These are phyloP conservation scores for Patella ulyssiponensis DNA, from an alignment of 2,888 invertebrate species.

Conservation along the genomic window DNA sequence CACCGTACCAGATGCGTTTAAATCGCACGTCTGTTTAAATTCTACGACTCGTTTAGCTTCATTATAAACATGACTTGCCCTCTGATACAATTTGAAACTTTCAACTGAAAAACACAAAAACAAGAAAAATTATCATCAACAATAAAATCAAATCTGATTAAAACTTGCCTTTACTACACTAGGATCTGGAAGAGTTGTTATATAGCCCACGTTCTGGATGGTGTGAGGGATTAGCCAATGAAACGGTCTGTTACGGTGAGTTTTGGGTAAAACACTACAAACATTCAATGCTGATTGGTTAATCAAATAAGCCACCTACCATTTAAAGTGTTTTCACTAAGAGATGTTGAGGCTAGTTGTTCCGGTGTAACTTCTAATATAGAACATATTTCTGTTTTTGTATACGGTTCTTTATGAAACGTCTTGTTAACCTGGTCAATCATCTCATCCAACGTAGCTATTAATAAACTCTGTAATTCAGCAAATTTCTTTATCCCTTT, in stretches of 20 bases:
- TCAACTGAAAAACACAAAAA: slow-evolving; percentile 69
- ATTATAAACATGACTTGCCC: slow-evolving; percentile 86
- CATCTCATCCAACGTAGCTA: slow-evolving; percentile 80
- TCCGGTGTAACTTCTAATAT: slow-evolving; percentile 73
- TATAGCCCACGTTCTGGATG: too few species aligned
- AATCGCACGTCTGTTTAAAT: slow-evolving; percentile 80
- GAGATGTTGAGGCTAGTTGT: slow-evolving; percentile 79
- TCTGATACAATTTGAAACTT: slow-evolving; percentile 81
- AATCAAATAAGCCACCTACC: slow-evolving; percentile 66
- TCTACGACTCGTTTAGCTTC: slow-evolving; percentile 89
- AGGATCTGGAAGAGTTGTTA: too few species aligned
- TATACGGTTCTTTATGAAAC: slow-evolving; percentile 64
- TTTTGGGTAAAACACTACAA: too few species aligned
- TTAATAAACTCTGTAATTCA: slow-evolving; percentile 81
- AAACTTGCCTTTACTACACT: too few species aligned
- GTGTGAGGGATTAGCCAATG: too few species aligned
- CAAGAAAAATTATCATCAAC: not conserved
- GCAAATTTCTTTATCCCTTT: slow-evolving; percentile 79
- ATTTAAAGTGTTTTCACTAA: slow-evolving; percentile 79
- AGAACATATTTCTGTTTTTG: slow-evolving; percentile 66
- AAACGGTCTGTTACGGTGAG: too few species aligned
- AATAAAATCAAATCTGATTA: not conserved
- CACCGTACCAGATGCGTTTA: slow-evolving; percentile 46
- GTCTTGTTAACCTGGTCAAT: slow-evolving; percentile 77
- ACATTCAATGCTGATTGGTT: too few species aligned